Evolutionary conservation across 2,113 vertebrate species (phyloP).

Genomic region (Drymodes brunneopygia): DNA sequence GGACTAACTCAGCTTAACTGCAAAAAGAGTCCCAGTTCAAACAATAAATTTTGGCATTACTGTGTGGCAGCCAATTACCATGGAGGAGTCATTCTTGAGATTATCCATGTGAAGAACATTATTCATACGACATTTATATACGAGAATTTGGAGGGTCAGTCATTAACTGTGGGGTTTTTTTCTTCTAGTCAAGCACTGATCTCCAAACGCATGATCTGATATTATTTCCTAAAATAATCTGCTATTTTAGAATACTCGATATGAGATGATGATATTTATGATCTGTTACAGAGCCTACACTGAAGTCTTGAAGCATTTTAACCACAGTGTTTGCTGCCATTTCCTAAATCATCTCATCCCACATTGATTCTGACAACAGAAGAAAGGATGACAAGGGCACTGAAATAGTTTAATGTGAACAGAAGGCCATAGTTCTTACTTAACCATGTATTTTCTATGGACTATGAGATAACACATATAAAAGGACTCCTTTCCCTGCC

Average conservation of each 20-base stretch:
- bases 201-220: conserved; percentile 21
- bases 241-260: conserved; percentile 30
- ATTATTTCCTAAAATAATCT: conserved; percentile 49
- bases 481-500: neutral
- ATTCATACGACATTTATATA: neutral
- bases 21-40: neutral
- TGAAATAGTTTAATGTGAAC: neutral
- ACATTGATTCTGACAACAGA: conserved; percentile 8
- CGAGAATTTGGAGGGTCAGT: conserved; percentile 26
- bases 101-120: conserved; percentile 13
- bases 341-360: conserved; percentile 45
- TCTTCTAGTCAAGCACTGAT: neutral
- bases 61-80: neutral
- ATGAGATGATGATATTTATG: conserved; percentile 33
- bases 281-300: conserved; percentile 38
- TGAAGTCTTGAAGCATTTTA: conserved; percentile 23
- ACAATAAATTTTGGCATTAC: neutral
- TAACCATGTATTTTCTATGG: neutral
- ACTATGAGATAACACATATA: neutral
- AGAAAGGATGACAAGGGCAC: neutral
- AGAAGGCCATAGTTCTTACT: neutral
- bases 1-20: neutral
- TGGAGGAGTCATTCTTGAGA: neutral
- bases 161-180: neutral
- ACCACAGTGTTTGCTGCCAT: conserved; percentile 23